phyloP scores from a whole-genome alignment of 2,888 invertebrate species.

The Pristionchus entomophagus region DNA sequence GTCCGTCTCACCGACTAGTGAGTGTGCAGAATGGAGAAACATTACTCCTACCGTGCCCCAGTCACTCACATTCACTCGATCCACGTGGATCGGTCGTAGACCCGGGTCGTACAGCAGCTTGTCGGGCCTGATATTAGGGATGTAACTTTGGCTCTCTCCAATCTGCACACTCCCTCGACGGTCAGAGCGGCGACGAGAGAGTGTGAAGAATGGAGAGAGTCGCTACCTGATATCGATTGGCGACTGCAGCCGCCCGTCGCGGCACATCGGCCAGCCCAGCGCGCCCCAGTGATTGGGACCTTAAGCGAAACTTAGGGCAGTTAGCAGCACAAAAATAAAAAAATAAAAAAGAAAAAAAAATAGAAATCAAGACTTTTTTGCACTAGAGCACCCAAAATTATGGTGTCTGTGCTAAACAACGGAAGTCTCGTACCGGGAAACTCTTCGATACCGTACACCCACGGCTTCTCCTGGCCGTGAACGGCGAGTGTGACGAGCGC shows the following conservation, averaged over 20 bases:
- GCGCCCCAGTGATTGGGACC: constrained; percentile 96
- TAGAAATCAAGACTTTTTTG: not conserved
- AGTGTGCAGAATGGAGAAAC: too few species aligned
- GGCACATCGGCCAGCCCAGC: constrained; percentile 95
- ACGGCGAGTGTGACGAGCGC: not conserved
- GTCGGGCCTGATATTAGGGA: constrained; percentile 91
- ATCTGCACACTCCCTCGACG: too few species aligned
- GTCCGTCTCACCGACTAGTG: too few species aligned
- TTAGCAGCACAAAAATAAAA: too few species aligned
- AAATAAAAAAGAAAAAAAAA: too few species aligned
- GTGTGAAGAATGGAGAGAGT: too few species aligned
- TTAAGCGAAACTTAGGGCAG: constrained; percentile 76
- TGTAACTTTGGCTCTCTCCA: too few species aligned
- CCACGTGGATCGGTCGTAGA: constrained; percentile 90
- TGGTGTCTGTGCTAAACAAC: not conserved
- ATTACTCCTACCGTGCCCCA: too few species aligned
- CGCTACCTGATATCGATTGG: constrained; percentile 98
- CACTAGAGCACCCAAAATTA: not conserved
- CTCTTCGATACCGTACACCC: not conserved
- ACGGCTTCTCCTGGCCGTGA: not conserved
- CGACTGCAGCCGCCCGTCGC: constrained; percentile 95
- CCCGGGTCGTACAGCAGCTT: constrained; percentile 95
- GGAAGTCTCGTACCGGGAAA: not conserved
- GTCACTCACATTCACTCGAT: too few species aligned
- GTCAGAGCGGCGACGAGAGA: too few species aligned